These are phyloP conservation scores for Pandemis cinnamomeana DNA, from an alignment of 2,888 invertebrate genomes.

Conservation along the genomic window DNA sequence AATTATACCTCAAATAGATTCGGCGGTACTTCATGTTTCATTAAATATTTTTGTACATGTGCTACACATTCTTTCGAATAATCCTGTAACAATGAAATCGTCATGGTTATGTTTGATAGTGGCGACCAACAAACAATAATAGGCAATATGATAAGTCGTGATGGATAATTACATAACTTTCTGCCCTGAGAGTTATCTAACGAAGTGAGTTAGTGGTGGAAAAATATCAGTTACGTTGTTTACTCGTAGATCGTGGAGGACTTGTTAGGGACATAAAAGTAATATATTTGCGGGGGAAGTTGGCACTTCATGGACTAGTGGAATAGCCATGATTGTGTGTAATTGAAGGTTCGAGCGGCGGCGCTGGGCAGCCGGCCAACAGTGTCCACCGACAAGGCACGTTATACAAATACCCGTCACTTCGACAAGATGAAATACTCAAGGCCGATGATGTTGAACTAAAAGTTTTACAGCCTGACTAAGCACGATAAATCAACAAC, in stretches of 20 bases:
- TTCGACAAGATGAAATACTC: constrained; percentile 53
- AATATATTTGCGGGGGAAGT: constrained; percentile 29
- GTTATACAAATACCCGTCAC: constrained; percentile 64
- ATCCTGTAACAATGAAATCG: constrained; percentile 88
- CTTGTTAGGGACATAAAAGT: constrained; percentile 26
- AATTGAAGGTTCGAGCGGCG: constrained; percentile 47
- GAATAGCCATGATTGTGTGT: constrained; percentile 42
- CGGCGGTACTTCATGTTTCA: constrained; percentile 98
- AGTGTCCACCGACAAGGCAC: constrained; percentile 65
- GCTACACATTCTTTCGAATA: constrained; percentile 99
- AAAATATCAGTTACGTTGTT: constrained; percentile 30
- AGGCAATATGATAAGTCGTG: constrained; percentile 25
- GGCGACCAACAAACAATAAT: constrained; percentile 38
- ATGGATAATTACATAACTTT: constrained; percentile 24
- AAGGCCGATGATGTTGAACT: constrained; percentile 48
- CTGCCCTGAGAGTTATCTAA: constrained; percentile 17
- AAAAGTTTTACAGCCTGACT: constrained; percentile 42
- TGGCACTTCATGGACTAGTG: constrained; percentile 31
- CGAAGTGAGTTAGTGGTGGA: constrained; percentile 14
- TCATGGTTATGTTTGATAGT: constrained; percentile 20
- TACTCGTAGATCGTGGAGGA: constrained; percentile 23
- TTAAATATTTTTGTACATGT: constrained; percentile 98
- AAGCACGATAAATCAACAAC: constrained; percentile 27
- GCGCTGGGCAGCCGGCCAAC: constrained; percentile 60
- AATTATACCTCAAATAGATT: constrained; percentile 98